Conservation (phyloP, 1,140 invertebrate species). For the Lepeophtheirus salmonis region DNA sequence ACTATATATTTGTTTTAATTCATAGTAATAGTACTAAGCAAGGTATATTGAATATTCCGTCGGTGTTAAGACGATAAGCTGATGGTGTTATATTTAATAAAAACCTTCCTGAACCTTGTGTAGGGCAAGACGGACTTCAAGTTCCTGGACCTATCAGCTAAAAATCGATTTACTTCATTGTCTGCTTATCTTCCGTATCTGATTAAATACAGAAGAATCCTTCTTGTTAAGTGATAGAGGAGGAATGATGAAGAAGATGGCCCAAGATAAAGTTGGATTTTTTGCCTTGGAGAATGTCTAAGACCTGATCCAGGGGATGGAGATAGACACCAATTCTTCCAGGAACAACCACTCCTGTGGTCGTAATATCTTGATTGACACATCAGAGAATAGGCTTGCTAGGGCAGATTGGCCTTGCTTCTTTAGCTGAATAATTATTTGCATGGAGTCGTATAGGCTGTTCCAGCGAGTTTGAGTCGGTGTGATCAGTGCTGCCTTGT, state of each 20-base stretch:
- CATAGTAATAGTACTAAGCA: too few relatives aligned
- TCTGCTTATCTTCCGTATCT: too few relatives aligned
- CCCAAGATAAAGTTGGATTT: background rate
- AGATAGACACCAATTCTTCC: background rate
- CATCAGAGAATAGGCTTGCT: background rate
- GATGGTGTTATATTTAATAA: too few relatives aligned
- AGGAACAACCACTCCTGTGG: background rate
- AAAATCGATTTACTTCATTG: too few relatives aligned
- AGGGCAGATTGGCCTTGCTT: background rate
- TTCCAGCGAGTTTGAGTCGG: background rate
- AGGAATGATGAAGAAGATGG: background rate
- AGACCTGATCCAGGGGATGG: background rate
- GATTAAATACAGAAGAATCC: too few relatives aligned
- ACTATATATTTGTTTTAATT: too few relatives aligned
- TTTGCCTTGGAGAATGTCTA: background rate
- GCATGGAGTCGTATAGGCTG: background rate
- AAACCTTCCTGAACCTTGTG: too few relatives aligned
- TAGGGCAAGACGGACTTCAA: too few relatives aligned
- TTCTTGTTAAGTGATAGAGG: background rate
- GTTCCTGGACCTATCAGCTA: too few relatives aligned
- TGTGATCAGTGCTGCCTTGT: background rate
- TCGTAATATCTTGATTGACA: background rate
- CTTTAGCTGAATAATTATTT: background rate
- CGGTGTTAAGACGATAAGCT: too few relatives aligned
- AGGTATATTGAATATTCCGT: too few relatives aligned